Evolutionary conservation across 2,113 vertebrate genomes (phyloP), one percentile per base, ranked within the genome.

Genomic region (Spilogale gracilis): DNA sequence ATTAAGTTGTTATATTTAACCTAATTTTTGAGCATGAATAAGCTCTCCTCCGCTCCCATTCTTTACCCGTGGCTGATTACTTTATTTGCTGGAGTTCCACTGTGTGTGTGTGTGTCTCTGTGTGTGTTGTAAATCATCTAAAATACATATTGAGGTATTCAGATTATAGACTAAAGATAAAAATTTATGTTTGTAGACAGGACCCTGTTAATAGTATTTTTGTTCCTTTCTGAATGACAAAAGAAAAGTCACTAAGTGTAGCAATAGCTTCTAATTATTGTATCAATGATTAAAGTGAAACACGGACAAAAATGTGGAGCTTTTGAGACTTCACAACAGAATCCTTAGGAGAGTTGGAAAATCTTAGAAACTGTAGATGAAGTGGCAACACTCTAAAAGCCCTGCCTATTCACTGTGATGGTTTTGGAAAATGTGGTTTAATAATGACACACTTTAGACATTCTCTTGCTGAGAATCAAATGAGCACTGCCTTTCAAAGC

Each of bases 251-350:
- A 81, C 43, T 23, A 56, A 90, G 12, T 30, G 21, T 0, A 50
- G 58, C 13, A 48, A 8, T 6, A 25, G 10, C 0, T 74, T 93
- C 38, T n/a, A 17, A 67, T 56, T 30, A 50, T 83, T 80, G 5
- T 2, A 85, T 71, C 21, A 1, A 58, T 12, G 0, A 30, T 10
- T n/a, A 32, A 78, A 58, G 4, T 45, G 23, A 91, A 56, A 9
- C n/a, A 43, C 1, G 17, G 6, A 38, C 7, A 78, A 25, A 63
- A 80, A 6, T 0, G 0, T 58, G 48, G 2, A 9, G 1, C 11
- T 63, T 73, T 4, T 52, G 38, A 71, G 38, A 25, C 17, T 52
- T 61, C 38, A 38, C 17, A 38, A 21, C 1, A 16, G 32, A 23
- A 45, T 50, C 38, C 43, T 38, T 8, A 80, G 8, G 23, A 43